Evolutionary conservation across 1,140 invertebrate genomes (phyloP).

Genomic region (Pseudachorutes palmiensis): DNA sequence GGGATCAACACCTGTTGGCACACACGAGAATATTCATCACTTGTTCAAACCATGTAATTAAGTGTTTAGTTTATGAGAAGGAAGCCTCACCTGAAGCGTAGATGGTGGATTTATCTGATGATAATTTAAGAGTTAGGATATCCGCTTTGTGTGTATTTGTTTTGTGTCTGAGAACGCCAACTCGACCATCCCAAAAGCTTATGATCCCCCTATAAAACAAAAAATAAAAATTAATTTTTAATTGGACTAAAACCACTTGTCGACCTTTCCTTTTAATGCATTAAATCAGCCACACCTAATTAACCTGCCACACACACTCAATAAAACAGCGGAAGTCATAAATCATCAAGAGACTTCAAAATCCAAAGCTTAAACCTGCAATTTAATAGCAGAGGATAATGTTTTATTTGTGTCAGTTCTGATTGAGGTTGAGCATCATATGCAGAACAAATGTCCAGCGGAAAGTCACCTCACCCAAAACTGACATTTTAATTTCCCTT

Average conservation of each 20-base stretch:
- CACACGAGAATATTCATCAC: too few species aligned
- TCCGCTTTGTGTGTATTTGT: constrained; percentile 69
- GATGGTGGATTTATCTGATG: constrained; percentile 59
- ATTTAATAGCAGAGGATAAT: neutral
- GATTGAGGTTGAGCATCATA: neutral
- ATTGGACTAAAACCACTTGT: too few species aligned
- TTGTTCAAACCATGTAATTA: too few species aligned
- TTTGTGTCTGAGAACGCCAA: constrained; percentile 65
- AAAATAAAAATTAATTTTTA: neutral
- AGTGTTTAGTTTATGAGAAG: too few species aligned
- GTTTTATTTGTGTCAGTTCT: neutral
- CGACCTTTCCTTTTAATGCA: neutral
- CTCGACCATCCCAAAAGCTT: constrained; percentile 75
- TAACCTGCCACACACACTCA: neutral
- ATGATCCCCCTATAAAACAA: constrained; percentile 57
- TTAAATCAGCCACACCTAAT: neutral
- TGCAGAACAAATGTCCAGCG: neutral
- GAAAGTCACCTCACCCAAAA: constrained; percentile 3
- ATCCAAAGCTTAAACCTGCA: too few species aligned
- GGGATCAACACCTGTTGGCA: constrained; percentile 60
- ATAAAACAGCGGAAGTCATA: neutral
- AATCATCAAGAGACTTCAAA: too few species aligned
- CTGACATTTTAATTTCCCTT: constrained; percentile 4
- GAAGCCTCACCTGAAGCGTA: constrained; percentile 56
- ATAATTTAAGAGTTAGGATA: constrained; percentile 61